These are phyloP conservation scores for Malurus elegans DNA, from an alignment of 2,113 vertebrate species.

Conservation along the genomic window DNA sequence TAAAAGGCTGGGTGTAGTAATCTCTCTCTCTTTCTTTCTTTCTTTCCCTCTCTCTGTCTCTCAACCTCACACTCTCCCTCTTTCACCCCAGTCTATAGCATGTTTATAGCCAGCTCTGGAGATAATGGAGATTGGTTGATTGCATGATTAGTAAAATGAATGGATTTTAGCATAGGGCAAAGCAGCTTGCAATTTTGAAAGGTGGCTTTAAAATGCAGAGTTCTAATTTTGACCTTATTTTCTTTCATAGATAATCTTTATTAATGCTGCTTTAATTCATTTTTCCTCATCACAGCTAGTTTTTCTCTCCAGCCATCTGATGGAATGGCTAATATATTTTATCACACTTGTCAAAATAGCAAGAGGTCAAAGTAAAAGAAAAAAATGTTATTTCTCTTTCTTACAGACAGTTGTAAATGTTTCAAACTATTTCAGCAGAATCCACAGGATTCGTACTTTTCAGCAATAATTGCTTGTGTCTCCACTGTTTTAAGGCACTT, in stretches of 20 bases:
- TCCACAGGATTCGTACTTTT: slow-evolving; percentile 28
- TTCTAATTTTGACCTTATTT: slow-evolving; percentile 58
- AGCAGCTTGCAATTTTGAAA: slow-evolving; percentile 46
- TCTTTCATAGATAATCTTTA: slow-evolving; percentile 62
- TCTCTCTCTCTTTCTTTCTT: slow-evolving; percentile 40
- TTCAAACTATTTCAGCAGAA: slow-evolving; percentile 11
- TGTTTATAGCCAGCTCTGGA: slow-evolving; percentile 66
- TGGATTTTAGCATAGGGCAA: slow-evolving; percentile 61
- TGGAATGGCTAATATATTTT: slow-evolving; percentile 47
- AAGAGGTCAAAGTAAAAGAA: slow-evolving; percentile 1
- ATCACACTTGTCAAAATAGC: slow-evolving; percentile 22
- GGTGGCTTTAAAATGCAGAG: slow-evolving; percentile 55
- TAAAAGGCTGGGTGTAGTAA: slow-evolving; percentile 71
- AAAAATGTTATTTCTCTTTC: background rate
- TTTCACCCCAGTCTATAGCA: slow-evolving; percentile 62
- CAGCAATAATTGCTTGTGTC: slow-evolving; percentile 69
- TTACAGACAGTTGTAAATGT: background rate
- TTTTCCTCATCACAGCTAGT: slow-evolving; percentile 34
- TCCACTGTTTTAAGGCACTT: slow-evolving; percentile 51
- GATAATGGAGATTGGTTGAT: slow-evolving; percentile 63
- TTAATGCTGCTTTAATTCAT: slow-evolving; percentile 46
- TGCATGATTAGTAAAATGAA: slow-evolving; percentile 62
- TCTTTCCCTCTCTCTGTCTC: slow-evolving; percentile 35
- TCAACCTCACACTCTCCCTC: slow-evolving; percentile 64
- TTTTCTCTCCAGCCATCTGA: background rate